phyloP scores from a whole-genome alignment of 2,113 vertebrate genomes.

The Petromus typicus region DNA sequence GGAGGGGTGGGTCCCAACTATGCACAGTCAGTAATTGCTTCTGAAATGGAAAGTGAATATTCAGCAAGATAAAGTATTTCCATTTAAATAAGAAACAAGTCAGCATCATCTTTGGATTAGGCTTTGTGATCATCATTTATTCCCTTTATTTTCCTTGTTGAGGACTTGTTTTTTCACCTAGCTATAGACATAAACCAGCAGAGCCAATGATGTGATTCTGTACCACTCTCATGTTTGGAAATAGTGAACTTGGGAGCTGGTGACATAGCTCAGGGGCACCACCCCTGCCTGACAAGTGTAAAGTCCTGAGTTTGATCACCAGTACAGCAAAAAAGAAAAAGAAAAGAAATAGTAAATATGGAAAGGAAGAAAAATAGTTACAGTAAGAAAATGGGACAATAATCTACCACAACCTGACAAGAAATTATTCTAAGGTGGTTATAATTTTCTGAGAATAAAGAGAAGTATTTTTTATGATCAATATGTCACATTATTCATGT shows the following conservation, averaged over 20 bases:
- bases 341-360: not conserved
- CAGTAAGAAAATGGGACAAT: not conserved
- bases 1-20: conserved; percentile 70
- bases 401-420: not conserved
- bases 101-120: conserved; percentile 64
- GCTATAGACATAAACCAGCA: conserved; percentile 23
- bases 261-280: too few relatives aligned
- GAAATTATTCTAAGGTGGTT: not conserved
- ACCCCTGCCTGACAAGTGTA: too few relatives aligned
- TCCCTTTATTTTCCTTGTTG: conserved; percentile 65
- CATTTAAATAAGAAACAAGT: conserved; percentile 78
- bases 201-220: not conserved
- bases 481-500: not conserved
- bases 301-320: too few relatives aligned
- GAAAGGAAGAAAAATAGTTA: not conserved
- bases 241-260: not conserved
- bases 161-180: conserved; percentile 46
- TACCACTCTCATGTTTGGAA: not conserved
- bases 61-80: conserved; percentile 77
- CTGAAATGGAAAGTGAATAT: conserved; percentile 73
- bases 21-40: conserved; percentile 72
- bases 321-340: too few relatives aligned
- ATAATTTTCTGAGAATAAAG: not conserved
- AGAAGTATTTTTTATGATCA: not conserved
- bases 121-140: conserved; percentile 37